Base-by-base conservation (phyloP, 2,113 vertebrate species). In the Passerina amoena region DNA sequence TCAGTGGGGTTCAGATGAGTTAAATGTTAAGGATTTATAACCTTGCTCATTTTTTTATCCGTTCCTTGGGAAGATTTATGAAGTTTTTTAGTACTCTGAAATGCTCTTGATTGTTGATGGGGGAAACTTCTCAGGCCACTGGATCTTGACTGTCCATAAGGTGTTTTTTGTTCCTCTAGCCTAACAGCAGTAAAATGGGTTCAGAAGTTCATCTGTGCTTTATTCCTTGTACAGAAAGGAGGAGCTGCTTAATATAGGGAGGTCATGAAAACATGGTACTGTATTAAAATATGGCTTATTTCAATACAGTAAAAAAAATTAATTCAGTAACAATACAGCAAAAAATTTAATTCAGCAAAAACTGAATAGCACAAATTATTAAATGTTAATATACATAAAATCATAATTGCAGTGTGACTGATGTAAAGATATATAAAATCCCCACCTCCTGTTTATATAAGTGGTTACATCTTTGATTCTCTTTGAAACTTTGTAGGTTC, bases 11-110 rank as follows among this genome's bases (percentile, higher is more conserved):
- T 88, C 40, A 66, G 51, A 59, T n/a, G 30, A 90, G 63, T 92
- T 83, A 94, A 93, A 82, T 60, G 82, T 60, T 87, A 60, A 82
- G 31, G 45, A 70, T 90, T 93, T 85, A 86, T 57, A 51, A 77
- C 25, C 75, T 72, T 92, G 48, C n/a, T 91, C 27, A 31, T 85
- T 84, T 86, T 82, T 47, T 87, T 57, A 35, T 71, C 70, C 68
- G 27, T 56, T 95, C 82, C 53, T 48, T 68, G 63, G 63, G 61
- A 85, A 82, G 66, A 90, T 69, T 72, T 86, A 59, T 57, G 33
- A 44, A 30, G 14, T 57, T n/a, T 86, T 93, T 88, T 90, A 65
- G 81, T 9, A 59, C 27, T 81, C 68, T 86, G 56, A 96, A 93
- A 61, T 80, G 12, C 11, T 78, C 11, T 77, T 65, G 33, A n/a